Base-by-base conservation (phyloP, 2,888 invertebrate species). In the Noctua janthina region DNA sequence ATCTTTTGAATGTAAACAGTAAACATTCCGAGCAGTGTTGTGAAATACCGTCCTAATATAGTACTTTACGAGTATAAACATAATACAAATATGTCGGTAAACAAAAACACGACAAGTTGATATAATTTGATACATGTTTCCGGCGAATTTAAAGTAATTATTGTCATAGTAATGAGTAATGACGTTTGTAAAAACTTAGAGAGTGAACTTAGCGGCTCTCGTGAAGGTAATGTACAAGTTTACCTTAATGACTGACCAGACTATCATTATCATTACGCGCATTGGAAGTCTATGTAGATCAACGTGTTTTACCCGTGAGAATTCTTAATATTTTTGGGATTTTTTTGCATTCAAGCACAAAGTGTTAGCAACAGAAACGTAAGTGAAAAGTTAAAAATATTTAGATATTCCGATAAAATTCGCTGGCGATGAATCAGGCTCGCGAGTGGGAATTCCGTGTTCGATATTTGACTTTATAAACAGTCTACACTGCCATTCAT, bases 231-330 rank as follows among this genome's bases (percentile, higher is more conserved):
- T 79, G 84, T 54, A 74, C 46, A 78, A 69, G 92, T 88, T 91
- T 78, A 84, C 92, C 92, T 92, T 91, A 92, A 92, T 91, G 87
- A 89, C 87, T 71, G 35, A 83, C 49, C 73, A 29, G 23, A 49
- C n/a, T 35, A 79, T 88, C 85, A 89, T 89, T 90, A 88, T 85
- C 67, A 78, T 82, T 79, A 78, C 43, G 56, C 46, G 70, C 77
- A 83, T 82, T 87, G 73, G 74, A 76, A 64, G 84, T 82, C 77
- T 75, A 82, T 77, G 62, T 79, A 69, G 70, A 82, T 70, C 66
- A 76, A 59, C 76, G 73, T 68, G 11, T 66, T 66, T 59, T 74
- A 70, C 54, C 59, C 69, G 75, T 78, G 82, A 59, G 84, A 78
- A 82, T 56, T 87, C 64, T 46, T 39, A 7, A 17, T 79, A 73